Evolutionary conservation across 53 echinoderm and acorn worm species (phyloP).

Genomic region (Crossaster papposus): DNA sequence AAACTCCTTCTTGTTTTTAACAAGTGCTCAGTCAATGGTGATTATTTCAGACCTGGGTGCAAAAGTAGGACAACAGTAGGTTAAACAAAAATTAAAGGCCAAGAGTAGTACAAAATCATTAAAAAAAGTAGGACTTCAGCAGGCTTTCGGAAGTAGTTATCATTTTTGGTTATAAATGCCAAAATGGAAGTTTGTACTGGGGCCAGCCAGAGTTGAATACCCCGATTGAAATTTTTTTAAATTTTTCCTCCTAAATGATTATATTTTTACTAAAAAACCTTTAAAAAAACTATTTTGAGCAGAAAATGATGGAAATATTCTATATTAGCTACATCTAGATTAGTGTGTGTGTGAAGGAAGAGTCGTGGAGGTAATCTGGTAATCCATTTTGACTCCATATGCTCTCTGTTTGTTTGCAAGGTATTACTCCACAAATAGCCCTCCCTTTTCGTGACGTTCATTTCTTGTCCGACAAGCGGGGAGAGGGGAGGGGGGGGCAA

Average conservation of each 20-base stretch:
- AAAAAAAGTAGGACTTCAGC: neutral
- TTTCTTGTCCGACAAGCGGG: neutral
- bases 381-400: neutral
- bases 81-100: too few relatives aligned
- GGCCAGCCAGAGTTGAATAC: neutral
- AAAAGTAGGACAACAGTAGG: too few relatives aligned
- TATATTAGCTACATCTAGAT: neutral
- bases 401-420: constrained; percentile 5
- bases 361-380: neutral
- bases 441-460: neutral
- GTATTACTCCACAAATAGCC: constrained; percentile 16
- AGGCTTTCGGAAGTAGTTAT: too few relatives aligned
- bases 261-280: too few relatives aligned
- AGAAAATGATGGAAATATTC: neutral
- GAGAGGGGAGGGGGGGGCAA: too few relatives aligned
- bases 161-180: neutral
- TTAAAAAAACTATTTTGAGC: too few relatives aligned
- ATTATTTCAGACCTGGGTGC: too few relatives aligned
- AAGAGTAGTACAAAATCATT: too few relatives aligned
- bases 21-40: neutral
- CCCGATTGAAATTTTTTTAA: neutral
- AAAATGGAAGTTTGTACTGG: neutral
- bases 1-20: neutral
- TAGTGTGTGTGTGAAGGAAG: neutral
- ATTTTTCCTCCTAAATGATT: neutral